Evolutionary conservation across 2,113 vertebrate genomes (phyloP), one percentile per base, ranked within the genome.

Genomic region (Nibea albiflora): DNA sequence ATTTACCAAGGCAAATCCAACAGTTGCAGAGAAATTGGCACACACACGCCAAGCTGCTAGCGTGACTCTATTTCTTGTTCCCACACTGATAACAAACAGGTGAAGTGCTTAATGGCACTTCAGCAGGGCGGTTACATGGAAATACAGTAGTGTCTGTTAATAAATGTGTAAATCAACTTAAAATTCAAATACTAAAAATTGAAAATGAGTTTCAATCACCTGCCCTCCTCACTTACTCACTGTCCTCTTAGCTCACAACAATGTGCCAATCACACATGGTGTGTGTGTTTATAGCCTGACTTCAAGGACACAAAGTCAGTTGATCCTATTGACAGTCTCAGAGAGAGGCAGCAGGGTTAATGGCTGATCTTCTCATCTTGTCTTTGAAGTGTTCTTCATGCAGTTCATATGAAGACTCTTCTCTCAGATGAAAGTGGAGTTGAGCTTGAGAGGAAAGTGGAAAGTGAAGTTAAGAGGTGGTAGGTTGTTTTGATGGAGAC

Each of bases 371-470:
- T 26, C 24, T 90, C 81, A 74, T 88, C 80, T 86, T 0, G n/a
- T 76, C 83, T 88, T 70, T 90, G 75, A 90, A 87, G 78, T 80
- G 67, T 76, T 87, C 75, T 82, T 67, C 78, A 62, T 88, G 83
- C 81, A 61, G 22, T 71, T 80, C 80, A 65, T 70, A 68, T 47
- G 26, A 66, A 81, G 74, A 78, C 76, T 68, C 66, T 50, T 31
- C 85, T 82, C 67, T 70, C 22, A 44, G 83, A 85, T 87, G 73
- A 92, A 88, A 89, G 84, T 69, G 39, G 64, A 85, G 69, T 67
- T 64, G 83, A 77, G 69, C 80, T 77, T 47, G 53, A 87, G 82
- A 84, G 83, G 56, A 81, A 75, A 76, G 72, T 80, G 58, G 72
- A 76, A 66, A 82, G 71, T 54, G 57, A 60, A 83, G 80, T 83